A percentile compares a stretch with the other conserved stretches of the same genome.
Evolutionary conservation across 2,888 invertebrate genomes (phyloP).

Genomic region (Cheilosia variabilis): DNA sequence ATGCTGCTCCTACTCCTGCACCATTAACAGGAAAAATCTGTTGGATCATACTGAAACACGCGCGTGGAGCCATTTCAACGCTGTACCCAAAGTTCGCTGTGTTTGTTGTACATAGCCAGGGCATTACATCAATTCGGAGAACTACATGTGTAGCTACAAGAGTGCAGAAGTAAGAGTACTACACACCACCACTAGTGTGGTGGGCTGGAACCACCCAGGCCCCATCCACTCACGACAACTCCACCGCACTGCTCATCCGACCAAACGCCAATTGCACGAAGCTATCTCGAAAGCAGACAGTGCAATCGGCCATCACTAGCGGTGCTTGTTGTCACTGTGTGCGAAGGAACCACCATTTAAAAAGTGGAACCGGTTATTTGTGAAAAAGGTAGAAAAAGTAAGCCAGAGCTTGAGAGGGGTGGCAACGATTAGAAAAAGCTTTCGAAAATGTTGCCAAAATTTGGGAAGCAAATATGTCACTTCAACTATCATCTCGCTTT

Average conservation of each 20-base stretch:
- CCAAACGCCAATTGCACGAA: slow-evolving; percentile 70
- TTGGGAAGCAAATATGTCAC: neutral
- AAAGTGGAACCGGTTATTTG: slow-evolving; percentile 63
- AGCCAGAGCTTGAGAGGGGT: slow-evolving; percentile 47
- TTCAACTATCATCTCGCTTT: slow-evolving; percentile 31
- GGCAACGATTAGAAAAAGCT: slow-evolving; percentile 45
- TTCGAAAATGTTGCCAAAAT: slow-evolving; percentile 4
- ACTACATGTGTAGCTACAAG: slow-evolving; percentile 77
- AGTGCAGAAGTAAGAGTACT: slow-evolving; percentile 74
- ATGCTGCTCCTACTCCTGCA: slow-evolving; percentile 10
- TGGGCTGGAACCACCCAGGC: slow-evolving; percentile 68
- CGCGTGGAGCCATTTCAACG: slow-evolving; percentile 71
- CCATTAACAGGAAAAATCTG: slow-evolving; percentile 64
- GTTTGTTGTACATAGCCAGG: slow-evolving; percentile 74
- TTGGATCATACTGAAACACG: slow-evolving; percentile 71
- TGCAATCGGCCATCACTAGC: slow-evolving; percentile 74
- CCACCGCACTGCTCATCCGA: slow-evolving; percentile 28
- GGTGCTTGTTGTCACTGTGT: slow-evolving; percentile 52
- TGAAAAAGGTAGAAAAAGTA: slow-evolving; percentile 31
- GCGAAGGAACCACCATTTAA: slow-evolving; percentile 64
- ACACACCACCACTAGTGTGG: slow-evolving; percentile 44
- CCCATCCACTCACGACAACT: slow-evolving; percentile 58
- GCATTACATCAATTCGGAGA: slow-evolving; percentile 77
- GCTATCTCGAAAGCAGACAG: slow-evolving; percentile 57
- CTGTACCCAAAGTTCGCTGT: slow-evolving; percentile 54